Percentiles rank a stretch among this genome's conserved stretches.
phyloP scores from a whole-genome alignment of 2,888 invertebrate genomes.

The Nebria brevicollis region DNA sequence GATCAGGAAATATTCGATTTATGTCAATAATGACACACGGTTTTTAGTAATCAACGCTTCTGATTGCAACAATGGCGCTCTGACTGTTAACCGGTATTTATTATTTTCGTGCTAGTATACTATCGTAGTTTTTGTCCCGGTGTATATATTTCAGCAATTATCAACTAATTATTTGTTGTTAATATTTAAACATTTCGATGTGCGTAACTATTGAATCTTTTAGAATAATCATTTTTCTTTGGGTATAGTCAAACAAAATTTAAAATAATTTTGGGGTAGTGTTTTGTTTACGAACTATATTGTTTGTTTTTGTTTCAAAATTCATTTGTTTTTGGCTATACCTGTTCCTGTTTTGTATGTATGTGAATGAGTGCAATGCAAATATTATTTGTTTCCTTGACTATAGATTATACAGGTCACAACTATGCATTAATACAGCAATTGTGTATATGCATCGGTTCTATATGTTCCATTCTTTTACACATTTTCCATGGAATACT shows the following conservation, averaged over 20 bases:
- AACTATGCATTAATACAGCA: conserved; percentile 98
- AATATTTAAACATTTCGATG: not conserved
- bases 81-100: conserved; percentile 7
- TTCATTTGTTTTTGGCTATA: conserved; percentile 13
- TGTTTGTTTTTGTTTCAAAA: not conserved
- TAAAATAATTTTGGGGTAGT: conserved; percentile 2
- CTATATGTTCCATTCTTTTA: conserved; percentile 98
- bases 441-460: conserved; percentile 99
- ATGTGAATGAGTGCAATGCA: conserved; percentile 2
- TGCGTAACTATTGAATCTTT: conserved; percentile 31
- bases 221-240: conserved; percentile 7
- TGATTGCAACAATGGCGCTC: conserved; percentile 9
- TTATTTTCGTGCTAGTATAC: not conserved
- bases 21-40: conserved; percentile 14
- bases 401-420: conserved; percentile 74
- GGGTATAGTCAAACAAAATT: conserved; percentile 18
- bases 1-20: not conserved
- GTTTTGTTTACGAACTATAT: not conserved
- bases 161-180: not conserved
- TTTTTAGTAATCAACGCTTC: conserved; percentile 15
- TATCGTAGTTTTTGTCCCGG: too few species aligned
- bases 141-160: too few species aligned
- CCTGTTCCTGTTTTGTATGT: conserved; percentile 23
- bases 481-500: conserved; percentile 92
- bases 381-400: conserved; percentile 55